Evolutionary conservation across 2,888 invertebrate genomes (phyloP).

Genomic region (Molanna angustata): DNA sequence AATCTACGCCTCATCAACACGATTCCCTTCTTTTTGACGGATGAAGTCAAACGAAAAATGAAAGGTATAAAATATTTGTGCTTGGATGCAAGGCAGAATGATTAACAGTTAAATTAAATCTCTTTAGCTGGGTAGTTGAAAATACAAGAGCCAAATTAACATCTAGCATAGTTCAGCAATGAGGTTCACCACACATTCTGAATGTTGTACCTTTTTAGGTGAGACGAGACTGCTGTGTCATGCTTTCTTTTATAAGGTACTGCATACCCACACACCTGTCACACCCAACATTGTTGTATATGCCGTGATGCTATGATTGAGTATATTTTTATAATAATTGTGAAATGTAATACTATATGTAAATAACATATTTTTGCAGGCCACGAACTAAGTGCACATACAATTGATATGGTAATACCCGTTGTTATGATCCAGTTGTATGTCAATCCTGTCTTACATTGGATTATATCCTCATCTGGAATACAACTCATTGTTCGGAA

Average conservation of each 20-base stretch:
- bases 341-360: not conserved
- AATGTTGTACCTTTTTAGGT: too few species aligned
- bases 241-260: too few species aligned
- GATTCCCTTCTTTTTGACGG: constrained; percentile 43
- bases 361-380: constrained; percentile 44
- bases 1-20: constrained; percentile 45
- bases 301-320: not conserved
- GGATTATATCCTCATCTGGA: constrained; percentile 63
- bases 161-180: too few species aligned
- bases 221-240: too few species aligned
- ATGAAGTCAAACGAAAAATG: constrained; percentile 49
- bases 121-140: too few species aligned
- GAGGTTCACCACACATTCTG: too few species aligned
- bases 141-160: too few species aligned
- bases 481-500: constrained; percentile 37
- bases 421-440: constrained; percentile 71
- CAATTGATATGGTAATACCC: constrained; percentile 68
- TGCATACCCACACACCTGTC: too few species aligned
- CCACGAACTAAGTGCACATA: constrained; percentile 60
- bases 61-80: too few species aligned
- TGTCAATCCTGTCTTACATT: constrained; percentile 71
- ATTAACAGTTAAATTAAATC: too few species aligned
- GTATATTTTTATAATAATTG: not conserved
- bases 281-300: too few species aligned
- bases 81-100: too few species aligned